Evolutionary conservation across 2,888 invertebrate species (phyloP).

Genomic region (Sipha maydis): DNA sequence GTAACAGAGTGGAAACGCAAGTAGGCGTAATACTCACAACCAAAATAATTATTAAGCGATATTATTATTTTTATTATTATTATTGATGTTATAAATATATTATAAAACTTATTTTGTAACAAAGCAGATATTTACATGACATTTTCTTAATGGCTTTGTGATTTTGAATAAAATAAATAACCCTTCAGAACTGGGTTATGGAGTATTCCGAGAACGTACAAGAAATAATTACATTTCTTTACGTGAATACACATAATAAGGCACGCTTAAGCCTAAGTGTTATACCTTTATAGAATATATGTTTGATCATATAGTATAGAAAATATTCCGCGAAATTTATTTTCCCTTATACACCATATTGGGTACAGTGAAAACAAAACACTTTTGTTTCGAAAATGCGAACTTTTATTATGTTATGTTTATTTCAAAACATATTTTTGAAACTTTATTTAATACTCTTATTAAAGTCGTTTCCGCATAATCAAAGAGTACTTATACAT

Average conservation of each 20-base stretch:
- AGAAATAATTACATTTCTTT: neutral
- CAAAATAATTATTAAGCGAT: neutral
- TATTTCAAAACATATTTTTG: neutral
- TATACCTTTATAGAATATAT: too few relatives aligned
- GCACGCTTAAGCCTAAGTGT: too few relatives aligned
- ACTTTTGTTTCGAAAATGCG: neutral
- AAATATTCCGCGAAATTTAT: slow-evolving; percentile 1
- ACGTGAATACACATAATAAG: neutral
- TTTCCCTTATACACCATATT: neutral
- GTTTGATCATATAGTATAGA: neutral
- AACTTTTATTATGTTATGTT: neutral
- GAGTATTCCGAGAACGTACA: neutral
- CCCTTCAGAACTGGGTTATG: too few relatives aligned
- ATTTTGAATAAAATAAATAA: neutral
- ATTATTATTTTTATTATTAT: neutral
- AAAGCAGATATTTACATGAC: too few relatives aligned
- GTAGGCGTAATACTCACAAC: neutral
- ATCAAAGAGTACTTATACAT: neutral
- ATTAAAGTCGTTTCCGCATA: neutral
- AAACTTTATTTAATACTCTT: neutral
- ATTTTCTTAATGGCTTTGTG: neutral
- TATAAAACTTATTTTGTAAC: too few relatives aligned
- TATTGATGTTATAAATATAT: too few relatives aligned
- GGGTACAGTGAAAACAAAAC: neutral
- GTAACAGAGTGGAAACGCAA: too few relatives aligned